A percentile compares a stretch with the other conserved stretches of the same genome.
Conservation (phyloP, 2,888 invertebrate genomes). For the Dolomedes plantarius region DNA sequence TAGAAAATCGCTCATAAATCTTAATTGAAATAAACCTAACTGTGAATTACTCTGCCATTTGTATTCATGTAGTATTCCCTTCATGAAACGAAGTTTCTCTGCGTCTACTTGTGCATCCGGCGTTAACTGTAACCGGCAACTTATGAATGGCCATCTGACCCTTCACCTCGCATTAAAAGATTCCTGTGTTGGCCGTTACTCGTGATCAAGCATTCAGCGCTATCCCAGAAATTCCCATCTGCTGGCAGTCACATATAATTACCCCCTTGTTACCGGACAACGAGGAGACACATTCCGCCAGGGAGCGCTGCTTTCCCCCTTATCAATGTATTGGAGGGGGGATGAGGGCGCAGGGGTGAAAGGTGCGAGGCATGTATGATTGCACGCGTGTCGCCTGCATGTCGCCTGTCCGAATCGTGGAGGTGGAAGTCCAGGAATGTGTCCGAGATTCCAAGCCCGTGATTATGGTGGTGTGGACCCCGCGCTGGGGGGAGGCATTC, state of each 20-base stretch:
- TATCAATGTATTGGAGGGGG: neutral
- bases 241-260: constrained; percentile 56
- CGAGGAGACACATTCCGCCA: constrained; percentile 58
- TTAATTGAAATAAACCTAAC: too few species aligned
- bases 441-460: constrained; percentile 66
- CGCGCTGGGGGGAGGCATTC: constrained; percentile 50
- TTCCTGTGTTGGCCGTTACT: too few species aligned
- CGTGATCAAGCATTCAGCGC: neutral
- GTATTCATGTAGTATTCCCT: too few species aligned
- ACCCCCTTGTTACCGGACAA: constrained; percentile 67
- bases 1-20: too few species aligned
- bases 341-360: constrained; percentile 5
- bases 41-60: too few species aligned
- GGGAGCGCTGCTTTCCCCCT: neutral
- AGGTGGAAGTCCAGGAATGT: constrained; percentile 55
- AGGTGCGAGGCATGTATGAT: neutral
- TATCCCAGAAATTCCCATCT: constrained; percentile 40
- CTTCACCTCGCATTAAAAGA: too few species aligned
- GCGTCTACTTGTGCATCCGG: too few species aligned
- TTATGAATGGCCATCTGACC: too few species aligned
- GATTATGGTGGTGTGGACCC: constrained; percentile 61
- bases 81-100: too few species aligned
- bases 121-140: too few species aligned
- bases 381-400: constrained; percentile 34
- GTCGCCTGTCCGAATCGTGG: constrained; percentile 62